phyloP scores from a whole-genome alignment of 2,888 invertebrate species.

The Drosophila rubida region DNA sequence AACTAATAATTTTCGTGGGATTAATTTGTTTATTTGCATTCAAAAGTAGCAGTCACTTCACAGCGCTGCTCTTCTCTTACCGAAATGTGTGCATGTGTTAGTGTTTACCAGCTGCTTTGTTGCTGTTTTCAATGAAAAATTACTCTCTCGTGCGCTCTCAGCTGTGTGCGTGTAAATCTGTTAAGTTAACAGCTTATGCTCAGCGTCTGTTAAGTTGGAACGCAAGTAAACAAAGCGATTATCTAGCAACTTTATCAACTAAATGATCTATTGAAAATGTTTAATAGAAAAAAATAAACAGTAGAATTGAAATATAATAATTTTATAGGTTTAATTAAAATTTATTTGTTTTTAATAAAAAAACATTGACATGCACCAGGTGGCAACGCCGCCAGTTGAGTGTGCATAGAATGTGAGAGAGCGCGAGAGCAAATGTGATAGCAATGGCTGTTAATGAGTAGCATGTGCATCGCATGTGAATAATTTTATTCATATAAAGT shows the following conservation, averaged over 20 bases:
- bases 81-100: conserved; percentile 24
- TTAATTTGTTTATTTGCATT: not conserved
- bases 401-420: conserved; percentile 9
- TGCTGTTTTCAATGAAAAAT: conserved; percentile 41
- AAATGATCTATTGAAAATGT: not conserved
- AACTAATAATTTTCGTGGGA: not conserved
- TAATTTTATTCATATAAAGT: conserved; percentile 18
- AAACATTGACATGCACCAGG: not conserved
- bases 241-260: not conserved
- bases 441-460: conserved; percentile 25
- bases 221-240: not conserved
- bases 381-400: conserved; percentile 49
- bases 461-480: conserved; percentile 36
- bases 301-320: not conserved
- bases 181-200: conserved; percentile 49
- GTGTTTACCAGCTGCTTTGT: conserved; percentile 57
- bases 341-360: not conserved
- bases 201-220: conserved; percentile 26
- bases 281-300: not conserved
- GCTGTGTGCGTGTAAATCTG: conserved; percentile 37
- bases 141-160: conserved; percentile 31
- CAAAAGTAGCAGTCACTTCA: conserved; percentile 10
- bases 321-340: not conserved
- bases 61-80: conserved; percentile 26
- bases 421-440: not conserved